Conservation (phyloP, 1,140 invertebrate genomes). For the Sipha flava region DNA sequence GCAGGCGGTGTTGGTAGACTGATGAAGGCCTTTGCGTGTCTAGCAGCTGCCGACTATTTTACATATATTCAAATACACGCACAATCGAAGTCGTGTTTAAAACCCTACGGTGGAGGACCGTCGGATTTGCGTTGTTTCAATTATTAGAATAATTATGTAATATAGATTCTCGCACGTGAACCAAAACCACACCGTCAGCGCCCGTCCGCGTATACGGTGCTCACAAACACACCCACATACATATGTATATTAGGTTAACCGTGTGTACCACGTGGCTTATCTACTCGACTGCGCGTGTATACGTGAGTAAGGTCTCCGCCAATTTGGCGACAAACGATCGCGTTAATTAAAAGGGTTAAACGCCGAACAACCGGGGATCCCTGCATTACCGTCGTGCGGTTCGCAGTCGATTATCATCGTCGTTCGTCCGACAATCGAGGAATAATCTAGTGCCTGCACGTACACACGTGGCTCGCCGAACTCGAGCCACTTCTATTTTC, state of each 20-base stretch:
- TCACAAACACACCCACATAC: background rate
- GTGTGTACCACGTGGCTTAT: background rate
- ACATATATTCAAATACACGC: conserved; percentile 11
- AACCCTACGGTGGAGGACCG: background rate
- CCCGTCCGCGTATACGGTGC: no score
- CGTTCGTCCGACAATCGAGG: no score
- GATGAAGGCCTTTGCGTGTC: background rate
- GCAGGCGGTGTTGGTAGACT: no score
- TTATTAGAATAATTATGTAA: background rate
- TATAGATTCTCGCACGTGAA: background rate
- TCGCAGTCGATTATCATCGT: background rate
- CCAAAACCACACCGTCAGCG: no score
- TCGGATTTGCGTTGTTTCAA: conserved; percentile 12
- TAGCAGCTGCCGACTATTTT: conserved; percentile 10
- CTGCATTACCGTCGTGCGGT: background rate
- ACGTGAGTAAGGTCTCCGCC: background rate
- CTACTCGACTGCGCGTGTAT: background rate
- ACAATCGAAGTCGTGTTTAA: background rate
- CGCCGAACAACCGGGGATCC: background rate
- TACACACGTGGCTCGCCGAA: background rate
- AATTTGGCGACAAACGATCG: background rate
- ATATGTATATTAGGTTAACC: background rate
- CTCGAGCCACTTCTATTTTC: background rate
- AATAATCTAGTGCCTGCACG: background rate
- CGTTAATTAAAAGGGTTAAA: conserved; percentile 6